Base-by-base conservation (phyloP, 2,113 vertebrate genomes). In the Tachysurus fulvidraco region DNA sequence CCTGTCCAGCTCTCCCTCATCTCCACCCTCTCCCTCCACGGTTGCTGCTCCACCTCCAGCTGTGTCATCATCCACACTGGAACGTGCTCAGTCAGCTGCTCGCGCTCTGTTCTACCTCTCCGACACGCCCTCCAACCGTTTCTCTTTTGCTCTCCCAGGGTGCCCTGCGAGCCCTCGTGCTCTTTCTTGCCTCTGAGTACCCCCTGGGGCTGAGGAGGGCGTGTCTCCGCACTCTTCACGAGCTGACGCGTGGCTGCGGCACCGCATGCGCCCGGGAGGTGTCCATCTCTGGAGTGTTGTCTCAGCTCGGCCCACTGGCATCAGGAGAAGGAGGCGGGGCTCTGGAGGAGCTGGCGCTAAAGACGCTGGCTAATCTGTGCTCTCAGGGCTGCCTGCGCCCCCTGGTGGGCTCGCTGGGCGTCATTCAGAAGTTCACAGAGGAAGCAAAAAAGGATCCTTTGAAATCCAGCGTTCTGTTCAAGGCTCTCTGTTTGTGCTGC, bases 401-500 rank as follows among this genome's bases (percentile, higher is more conserved):
- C 2, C 92, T 96, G 0, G 91, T 98, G 41, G 97, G 97, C 36
- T 97, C 96, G 0, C 93, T 97, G 6, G 97, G 96, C 0, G 95
- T 94, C 2, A 95, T 98, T 30, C 93, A 93, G 41, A 95, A 94
- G 80, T 95, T 98, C 16, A 90, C 94, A 0, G 90, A 93, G 54
- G 97, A 97, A 87, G 95, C 96, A 0, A 94, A 93, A 59, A 92
- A 81, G 74, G 94, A 95, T 44, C 90, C 91, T 0, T 54, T 92
- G 10, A 95, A 91, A 85, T 93, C 94, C 0, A 94, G 94, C 28
- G 90, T 93, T 69, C 94, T 96, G 57, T 93, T 97, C 19, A 95
- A 94, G 86, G 97, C 97, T 0, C 91, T 98, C 23, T 98, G 97
- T 76, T 90, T 98, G 57, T 95, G 97, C 84, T 98, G 97, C 92